A percentile compares a stretch with the other conserved stretches of the same genome.
Evolutionary conservation across 2,888 invertebrate species (phyloP).

Genomic region (Masnerella sp.): DNA sequence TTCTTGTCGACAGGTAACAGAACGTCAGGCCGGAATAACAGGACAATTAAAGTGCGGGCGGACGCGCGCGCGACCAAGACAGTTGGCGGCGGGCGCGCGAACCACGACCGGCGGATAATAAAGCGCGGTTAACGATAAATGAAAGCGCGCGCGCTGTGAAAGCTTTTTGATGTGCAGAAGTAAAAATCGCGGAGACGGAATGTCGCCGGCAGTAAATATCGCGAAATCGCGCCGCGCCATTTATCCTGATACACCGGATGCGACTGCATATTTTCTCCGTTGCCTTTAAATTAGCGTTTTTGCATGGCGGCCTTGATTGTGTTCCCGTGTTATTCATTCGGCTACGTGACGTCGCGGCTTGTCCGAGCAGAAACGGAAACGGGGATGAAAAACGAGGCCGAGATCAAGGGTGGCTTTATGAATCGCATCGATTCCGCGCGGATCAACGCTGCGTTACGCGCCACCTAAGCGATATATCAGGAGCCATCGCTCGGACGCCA

Average conservation of each 20-base stretch:
- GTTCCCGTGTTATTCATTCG: constrained; percentile 63
- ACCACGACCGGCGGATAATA: constrained; percentile 8
- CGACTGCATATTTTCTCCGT: constrained; percentile 74
- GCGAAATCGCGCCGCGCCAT: constrained; percentile 71
- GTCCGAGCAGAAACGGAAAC: constrained; percentile 35
- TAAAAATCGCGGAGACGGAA: constrained; percentile 54
- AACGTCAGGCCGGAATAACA: constrained; percentile 15
- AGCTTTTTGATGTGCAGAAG: constrained; percentile 58
- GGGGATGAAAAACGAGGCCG: constrained; percentile 57
- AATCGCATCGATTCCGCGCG: constrained; percentile 68
- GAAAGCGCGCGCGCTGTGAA: constrained; percentile 43
- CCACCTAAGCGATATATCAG: constrained; percentile 73
- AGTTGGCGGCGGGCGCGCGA: constrained; percentile 4
- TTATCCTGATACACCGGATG: constrained; percentile 73
- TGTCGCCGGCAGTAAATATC: constrained; percentile 69
- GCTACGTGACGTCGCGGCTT: constrained; percentile 36
- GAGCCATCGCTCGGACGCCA: constrained; percentile 65
- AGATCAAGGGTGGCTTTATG: constrained; percentile 55
- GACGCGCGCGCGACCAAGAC: constrained; percentile 14
- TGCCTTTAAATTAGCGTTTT: constrained; percentile 74
- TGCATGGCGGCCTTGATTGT: constrained; percentile 67
- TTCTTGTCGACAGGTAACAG: constrained; percentile 36
- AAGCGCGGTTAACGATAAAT: constrained; percentile 40
- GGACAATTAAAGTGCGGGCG: constrained; percentile 13
- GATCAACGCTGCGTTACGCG: constrained; percentile 68